Evolutionary conservation across 1,140 invertebrate species (phyloP).

Genomic region (Phthorimaea operculella): DNA sequence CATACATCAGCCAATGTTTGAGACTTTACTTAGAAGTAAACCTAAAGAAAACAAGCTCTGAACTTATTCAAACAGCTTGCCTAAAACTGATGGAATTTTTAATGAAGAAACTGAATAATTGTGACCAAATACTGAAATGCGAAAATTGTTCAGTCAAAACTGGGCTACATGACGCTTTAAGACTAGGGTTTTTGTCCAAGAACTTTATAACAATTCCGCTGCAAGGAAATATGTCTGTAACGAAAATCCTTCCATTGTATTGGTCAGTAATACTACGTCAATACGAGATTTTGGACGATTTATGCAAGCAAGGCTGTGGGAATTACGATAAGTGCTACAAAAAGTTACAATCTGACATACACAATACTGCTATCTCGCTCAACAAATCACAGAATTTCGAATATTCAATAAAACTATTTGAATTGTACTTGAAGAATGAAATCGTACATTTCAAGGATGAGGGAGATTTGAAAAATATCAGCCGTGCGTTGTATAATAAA

Average conservation of each 20-base stretch:
- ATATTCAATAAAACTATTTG: constrained; percentile 43
- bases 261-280: constrained; percentile 29
- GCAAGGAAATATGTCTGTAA: constrained; percentile 18
- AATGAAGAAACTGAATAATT: constrained; percentile 25
- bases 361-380: constrained; percentile 44
- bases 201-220: constrained; percentile 26
- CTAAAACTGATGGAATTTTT: constrained; percentile 38
- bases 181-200: constrained; percentile 40
- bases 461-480: constrained; percentile 35
- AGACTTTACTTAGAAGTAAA: constrained; percentile 37
- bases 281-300: constrained; percentile 31
- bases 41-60: constrained; percentile 13
- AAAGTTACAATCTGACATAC: constrained; percentile 45
- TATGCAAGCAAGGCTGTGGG: constrained; percentile 27
- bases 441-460: constrained; percentile 26
- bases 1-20: constrained; percentile 40
- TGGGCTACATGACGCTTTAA: constrained; percentile 42
- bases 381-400: constrained; percentile 36
- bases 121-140: constrained; percentile 43
- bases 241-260: constrained; percentile 20
- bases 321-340: constrained; percentile 38
- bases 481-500: constrained; percentile 52
- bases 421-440: constrained; percentile 43
- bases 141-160: constrained; percentile 41
- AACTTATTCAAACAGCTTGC: constrained; percentile 19